Evolutionary conservation across 1,140 invertebrate species (phyloP), one percentile per base, ranked within the genome.

Genomic region (Platyura marginata): DNA sequence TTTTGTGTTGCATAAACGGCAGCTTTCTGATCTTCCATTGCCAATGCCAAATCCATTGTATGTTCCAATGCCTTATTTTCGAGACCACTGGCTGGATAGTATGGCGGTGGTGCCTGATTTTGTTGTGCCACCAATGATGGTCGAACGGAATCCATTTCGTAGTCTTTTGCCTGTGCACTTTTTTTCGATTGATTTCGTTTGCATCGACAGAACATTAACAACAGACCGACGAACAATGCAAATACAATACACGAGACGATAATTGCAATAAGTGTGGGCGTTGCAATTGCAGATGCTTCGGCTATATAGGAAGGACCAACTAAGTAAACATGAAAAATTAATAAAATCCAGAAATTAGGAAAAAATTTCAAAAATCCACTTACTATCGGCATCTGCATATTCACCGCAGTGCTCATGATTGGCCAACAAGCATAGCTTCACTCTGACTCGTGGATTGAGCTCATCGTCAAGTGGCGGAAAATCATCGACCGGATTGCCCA

Each of bases 31-130:
- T 84, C 78, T 42, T 85, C 80, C 63, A 88, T 74, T 23, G 81
- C 75, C 19, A 84, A 50, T 1, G 78, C 82, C 44, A 86, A 65
- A 53, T 89, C 83, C 69, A 88, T 71, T 13, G 81, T 84, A 56
- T 85, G 79, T 60, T 92, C 85, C 9, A 91, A 63, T 21, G 83
- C 86, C 64, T 91, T 91, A 60, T 91, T 91, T 62, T 91, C 86
- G 62, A 90, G 76, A 4, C 81, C 81, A n/a, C 76, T 74, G 19
- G 77, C 73, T 13, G 79, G 77, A 50, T 83, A 85, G 50, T 89
- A 89, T 10, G 87, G 86, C 2, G 85, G 85, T 33, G 81, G 81
- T 8, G 78, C 78, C 59, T 83, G 79, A 46, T 77, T 81, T 57
- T 82, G 81, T 45, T 80, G 75, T 21, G 77, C 71, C 3, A 86